Evolutionary conservation across 2,113 vertebrate species (phyloP), one percentile per base, ranked within the genome.

Genomic region (Ranitomeya variabilis): DNA sequence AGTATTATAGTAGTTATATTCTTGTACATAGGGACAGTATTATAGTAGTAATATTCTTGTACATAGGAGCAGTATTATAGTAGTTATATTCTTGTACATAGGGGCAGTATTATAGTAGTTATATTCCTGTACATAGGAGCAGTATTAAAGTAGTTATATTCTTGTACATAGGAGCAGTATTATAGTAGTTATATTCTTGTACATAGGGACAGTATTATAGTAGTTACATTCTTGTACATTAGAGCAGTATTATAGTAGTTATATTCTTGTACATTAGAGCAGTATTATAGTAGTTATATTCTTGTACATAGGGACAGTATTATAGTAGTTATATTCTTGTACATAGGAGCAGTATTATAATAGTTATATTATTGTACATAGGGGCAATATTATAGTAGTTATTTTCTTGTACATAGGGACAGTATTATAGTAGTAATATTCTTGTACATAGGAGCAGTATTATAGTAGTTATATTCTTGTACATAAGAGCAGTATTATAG

Each of bases 211-310:
- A 11, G 57, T 60, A 60, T 60, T 60, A 60, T 62, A 62, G 60
- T 62, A 62, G 15, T n/a, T 67, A 67, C n/a, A 67, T 23, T 67
- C 64, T 67, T n/a, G 19, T 67, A 67, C 21, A n/a, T 67, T n/a
- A 19, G 21, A n/a, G 64, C 64, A 67, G 64, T 67, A 67, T 67
- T 67, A 23, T 67, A 67, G 64, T 67, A 67, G 64, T 19, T 31
- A 31, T 31, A 31, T 31, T 31, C 26, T 31, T 31, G 26, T 31
- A 31, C 26, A 31, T 31, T 1, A 19, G 21, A 12, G 71, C 71
- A 74, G 71, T 74, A 74, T 74, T 74, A 74, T 74, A 74, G 14
- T 74, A 74, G 71, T 74, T 74, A 74, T 74, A 74, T 74, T 74
- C 26, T 74, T 74, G 71, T 45, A 74, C 11, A 74, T 74, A 45